These are phyloP conservation scores for Drosophila erecta DNA, from an alignment of 1,140 invertebrate genomes.

Conservation along the genomic window DNA sequence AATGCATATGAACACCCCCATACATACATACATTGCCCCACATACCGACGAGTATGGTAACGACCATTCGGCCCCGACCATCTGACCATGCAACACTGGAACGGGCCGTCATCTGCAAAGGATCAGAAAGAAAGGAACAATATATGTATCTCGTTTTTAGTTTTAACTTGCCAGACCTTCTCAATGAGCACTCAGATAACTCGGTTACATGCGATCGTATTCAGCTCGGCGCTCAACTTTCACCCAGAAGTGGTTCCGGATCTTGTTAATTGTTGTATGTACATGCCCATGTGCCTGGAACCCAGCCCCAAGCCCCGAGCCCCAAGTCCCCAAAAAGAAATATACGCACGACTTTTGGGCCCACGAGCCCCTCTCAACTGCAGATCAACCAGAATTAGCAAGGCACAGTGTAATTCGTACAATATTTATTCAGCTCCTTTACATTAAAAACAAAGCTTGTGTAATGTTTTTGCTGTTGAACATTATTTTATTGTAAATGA, in stretches of 20 bases:
- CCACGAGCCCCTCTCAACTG: slow-evolving; percentile 2
- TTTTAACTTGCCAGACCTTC: slow-evolving; percentile 76
- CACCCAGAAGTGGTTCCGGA: slow-evolving; percentile 60
- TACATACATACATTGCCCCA: slow-evolving; percentile 18
- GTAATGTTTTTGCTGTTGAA: slow-evolving; percentile 75
- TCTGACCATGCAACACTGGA: slow-evolving; percentile 1
- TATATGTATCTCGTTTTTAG: slow-evolving; percentile 78
- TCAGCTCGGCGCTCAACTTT: slow-evolving; percentile 39
- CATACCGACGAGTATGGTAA: slow-evolving; percentile 13
- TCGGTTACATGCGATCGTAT: slow-evolving; percentile 37
- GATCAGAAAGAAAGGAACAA: slow-evolving; percentile 35
- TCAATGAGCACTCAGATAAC: slow-evolving; percentile 34
- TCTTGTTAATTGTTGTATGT: slow-evolving; percentile 76
- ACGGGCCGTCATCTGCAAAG: slow-evolving; percentile 25
- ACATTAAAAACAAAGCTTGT: slow-evolving; percentile 62
- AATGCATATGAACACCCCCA: slow-evolving; percentile 24
- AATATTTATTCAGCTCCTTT: slow-evolving; percentile 81
- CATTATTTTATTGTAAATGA: slow-evolving; percentile 68
- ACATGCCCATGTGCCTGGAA: slow-evolving; percentile 56
- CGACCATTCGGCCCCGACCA: slow-evolving; percentile 25
- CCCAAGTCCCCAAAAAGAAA: neutral
- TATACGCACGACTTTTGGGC: slow-evolving; percentile 7
- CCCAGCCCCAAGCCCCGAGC: slow-evolving; percentile 14
- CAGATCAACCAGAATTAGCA: slow-evolving; percentile 37
- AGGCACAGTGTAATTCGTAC: slow-evolving; percentile 65